Base-by-base conservation (phyloP, 2,797 vertebrate genomes). In the Cuniculus paca region DNA sequence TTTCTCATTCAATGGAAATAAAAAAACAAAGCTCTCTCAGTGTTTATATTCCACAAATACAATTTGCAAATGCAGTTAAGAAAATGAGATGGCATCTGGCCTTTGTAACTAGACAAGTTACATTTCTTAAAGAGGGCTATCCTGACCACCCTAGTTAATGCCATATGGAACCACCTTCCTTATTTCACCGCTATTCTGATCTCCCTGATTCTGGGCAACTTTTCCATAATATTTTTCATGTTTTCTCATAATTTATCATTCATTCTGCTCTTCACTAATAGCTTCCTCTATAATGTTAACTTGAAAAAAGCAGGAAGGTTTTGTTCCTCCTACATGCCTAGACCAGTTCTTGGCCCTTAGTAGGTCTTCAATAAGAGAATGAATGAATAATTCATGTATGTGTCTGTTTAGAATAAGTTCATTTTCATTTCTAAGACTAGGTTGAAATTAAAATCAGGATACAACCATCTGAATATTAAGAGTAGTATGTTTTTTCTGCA, bases 1-100 rank as follows among this genome's bases (percentile, higher is more conserved):
- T 96, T 91, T 85, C 60, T 87, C 54, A 77, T 88, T 88, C 24
- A 61, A 5, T 56, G 11, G 78, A 81, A 87, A 74, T 88, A 90
- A 83, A 96, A 91, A 48, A 48, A 11, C n/a, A 85, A 88, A 94
- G 8, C 31, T 70, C 26, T 84, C 48, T 70, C 80, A 28, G 58
- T 77, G 48, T 78, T 88, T 92, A 79, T 61, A 79, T 45, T 65
- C 95, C 34, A 42, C 60, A 91, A 70, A 86, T 80, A 68, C 19
- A 89, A 87, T 54, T 89, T 92, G 48, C 16, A 95, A 81, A 79
- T 50, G 63, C 17, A 54, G 31, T 81, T 63, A 86, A 94, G 80
- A 52, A 65, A 90, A 65, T 60, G 48, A 42, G 14, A 31, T 60
- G 45, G 42, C 17, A 45, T 72, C 39, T 93, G 63, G 58, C 50